A percentile compares a stretch with the other conserved stretches of the same genome.
Conservation (phyloP, 2,113 vertebrate genomes). For the Dryoscopus gambensis region DNA sequence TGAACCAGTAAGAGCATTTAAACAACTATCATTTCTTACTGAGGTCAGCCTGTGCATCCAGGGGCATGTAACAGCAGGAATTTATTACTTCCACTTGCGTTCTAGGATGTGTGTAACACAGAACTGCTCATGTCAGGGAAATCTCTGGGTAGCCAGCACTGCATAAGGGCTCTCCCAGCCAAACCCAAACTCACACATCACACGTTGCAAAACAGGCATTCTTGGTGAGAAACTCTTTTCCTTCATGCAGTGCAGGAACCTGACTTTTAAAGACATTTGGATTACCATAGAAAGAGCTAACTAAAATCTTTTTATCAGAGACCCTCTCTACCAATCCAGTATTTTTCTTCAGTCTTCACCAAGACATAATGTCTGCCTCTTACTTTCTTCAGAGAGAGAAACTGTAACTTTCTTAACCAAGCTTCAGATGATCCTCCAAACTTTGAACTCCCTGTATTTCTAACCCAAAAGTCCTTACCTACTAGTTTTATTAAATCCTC, state of each 20-base stretch:
- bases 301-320: background rate
- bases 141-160: background rate
- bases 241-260: background rate
- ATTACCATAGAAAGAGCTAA: background rate
- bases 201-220: background rate
- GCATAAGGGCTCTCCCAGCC: background rate
- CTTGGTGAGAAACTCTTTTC: background rate
- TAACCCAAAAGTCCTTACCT: background rate
- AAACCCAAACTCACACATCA: background rate
- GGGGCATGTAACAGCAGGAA: background rate
- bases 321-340: background rate
- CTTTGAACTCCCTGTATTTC: background rate
- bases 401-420: background rate
- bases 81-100: background rate
- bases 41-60: background rate
- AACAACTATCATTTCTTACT: background rate
- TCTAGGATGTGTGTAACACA: background rate
- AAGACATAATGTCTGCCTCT: background rate
- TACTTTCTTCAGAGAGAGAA: background rate
- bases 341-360: background rate
- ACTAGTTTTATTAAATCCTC: background rate
- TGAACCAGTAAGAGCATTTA: background rate
- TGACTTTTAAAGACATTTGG: background rate
- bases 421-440: background rate
- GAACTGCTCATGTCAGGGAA: background rate